These are phyloP conservation scores for Smutsia gigantea DNA, from an alignment of 2,797 vertebrate species.

Conservation along the genomic window DNA sequence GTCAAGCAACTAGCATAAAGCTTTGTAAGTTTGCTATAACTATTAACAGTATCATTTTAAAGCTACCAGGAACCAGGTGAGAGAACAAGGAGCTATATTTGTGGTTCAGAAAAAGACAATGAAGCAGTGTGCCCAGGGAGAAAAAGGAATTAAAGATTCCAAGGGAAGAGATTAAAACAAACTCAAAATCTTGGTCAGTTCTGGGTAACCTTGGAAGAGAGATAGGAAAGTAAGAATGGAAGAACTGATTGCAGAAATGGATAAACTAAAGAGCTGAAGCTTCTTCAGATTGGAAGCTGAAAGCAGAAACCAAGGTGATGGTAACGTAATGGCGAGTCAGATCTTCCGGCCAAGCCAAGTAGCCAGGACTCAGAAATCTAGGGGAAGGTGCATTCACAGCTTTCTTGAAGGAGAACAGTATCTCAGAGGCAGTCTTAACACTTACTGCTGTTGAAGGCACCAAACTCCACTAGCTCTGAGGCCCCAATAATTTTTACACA, in stretches of 20 bases:
- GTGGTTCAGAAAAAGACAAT: not conserved
- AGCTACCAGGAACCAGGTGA: not conserved
- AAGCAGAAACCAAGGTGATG: not conserved
- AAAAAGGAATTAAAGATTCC: not conserved
- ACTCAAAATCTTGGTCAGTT: not conserved
- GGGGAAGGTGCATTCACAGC: not conserved
- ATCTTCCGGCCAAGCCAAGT: not conserved
- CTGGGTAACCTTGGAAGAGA: not conserved
- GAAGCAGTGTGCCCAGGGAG: not conserved
- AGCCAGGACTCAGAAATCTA: not conserved
- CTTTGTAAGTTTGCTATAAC: not conserved
- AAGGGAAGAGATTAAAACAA: not conserved
- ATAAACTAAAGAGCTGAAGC: not conserved
- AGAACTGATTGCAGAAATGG: not conserved
- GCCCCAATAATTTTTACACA: not conserved
- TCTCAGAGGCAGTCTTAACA: not conserved
- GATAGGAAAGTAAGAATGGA: not conserved
- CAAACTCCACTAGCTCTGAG: not conserved
- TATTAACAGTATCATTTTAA: constrained; percentile 28
- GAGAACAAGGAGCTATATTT: not conserved
- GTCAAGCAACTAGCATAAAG: not conserved
- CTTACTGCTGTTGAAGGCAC: not conserved
- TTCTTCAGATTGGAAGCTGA: not conserved
- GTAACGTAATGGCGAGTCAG: not conserved
- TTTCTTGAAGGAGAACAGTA: not conserved